phyloP scores from a whole-genome alignment of 2,113 vertebrate genomes.

The Barbus barbus region DNA sequence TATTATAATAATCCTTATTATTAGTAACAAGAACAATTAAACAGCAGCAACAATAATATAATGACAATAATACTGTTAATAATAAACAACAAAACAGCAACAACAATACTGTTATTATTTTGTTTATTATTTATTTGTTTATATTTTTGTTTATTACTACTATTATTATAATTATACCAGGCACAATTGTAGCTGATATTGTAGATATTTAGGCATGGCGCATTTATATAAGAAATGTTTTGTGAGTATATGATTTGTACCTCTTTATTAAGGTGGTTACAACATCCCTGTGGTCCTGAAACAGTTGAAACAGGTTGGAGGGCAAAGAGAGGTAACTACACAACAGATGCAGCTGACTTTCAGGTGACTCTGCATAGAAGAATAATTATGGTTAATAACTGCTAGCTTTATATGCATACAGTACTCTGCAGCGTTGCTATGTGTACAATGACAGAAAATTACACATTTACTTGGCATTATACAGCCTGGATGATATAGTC shows the following conservation, averaged over 20 bases:
- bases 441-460: background rate
- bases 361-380: slow-evolving; percentile 77
- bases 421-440: background rate
- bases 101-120: background rate
- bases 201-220: too few relatives aligned
- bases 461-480: background rate
- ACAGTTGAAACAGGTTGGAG: slow-evolving; percentile 92
- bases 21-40: background rate
- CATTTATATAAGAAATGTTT: too few relatives aligned
- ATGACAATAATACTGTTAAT: background rate
- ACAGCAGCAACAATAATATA: background rate
- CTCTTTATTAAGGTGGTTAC: slow-evolving; percentile 84
- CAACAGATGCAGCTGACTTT: slow-evolving; percentile 85
- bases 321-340: slow-evolving; percentile 92
- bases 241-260: too few relatives aligned
- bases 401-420: background rate
- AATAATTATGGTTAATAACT: slow-evolving; percentile 22
- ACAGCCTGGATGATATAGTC: background rate
- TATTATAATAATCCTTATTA: too few relatives aligned
- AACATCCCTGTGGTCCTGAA: slow-evolving; percentile 85
- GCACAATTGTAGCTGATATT: too few relatives aligned
- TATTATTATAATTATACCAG: background rate
- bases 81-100: background rate
- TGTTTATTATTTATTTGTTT: background rate
- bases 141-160: background rate